Evolutionary conservation across 2,797 vertebrate species (phyloP), one percentile per base, ranked within the genome.

Genomic region (Poeciliopsis paucimaculata): DNA sequence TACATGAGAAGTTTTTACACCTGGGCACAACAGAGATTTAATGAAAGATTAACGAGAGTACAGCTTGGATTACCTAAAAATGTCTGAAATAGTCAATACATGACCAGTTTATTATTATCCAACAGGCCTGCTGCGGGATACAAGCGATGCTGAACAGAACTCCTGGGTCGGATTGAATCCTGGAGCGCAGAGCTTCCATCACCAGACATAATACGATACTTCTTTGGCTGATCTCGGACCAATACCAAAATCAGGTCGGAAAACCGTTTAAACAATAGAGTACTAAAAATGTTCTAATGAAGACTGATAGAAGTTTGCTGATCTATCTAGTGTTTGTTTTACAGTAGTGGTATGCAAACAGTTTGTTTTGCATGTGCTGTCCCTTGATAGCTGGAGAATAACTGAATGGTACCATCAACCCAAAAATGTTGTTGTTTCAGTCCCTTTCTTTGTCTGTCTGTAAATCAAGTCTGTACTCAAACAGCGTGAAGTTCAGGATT

Each of bases 401-500:
- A 39, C 8, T 26, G 18, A 39, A 68, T 7, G 60, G 16, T 36
- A 18, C 16, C 6, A 20, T 41, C 64, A 41, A 0, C 39, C n/a
- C 18, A 79, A 45, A 75, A 60, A 57, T 41, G 13, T 51, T 26
- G 6, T 16, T 10, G 28, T 53, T 51, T 87, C 41, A 77, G 49
- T 91, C 75, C 0, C 13, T 75, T 57, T 76, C 45, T 26, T 16
- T 11, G 2, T 83, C 74, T 23, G 2, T 72, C 72, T 90, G 89
- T 43, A 96, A 49, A 43, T 97, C 90, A 0, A 94, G 92, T 80
- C 92, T 96, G 84, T 97, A 98, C 57, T 94, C 94, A 0, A 96
- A 57, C 76, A 97, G 26, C 2, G 85, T 94, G 82, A 97, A 97
- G 93, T 95, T 95, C 0, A 85, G 57, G 73, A 97, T 3, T 75